Conservation (phyloP, 2,113 vertebrate species). For the Calyptomena viridis region DNA sequence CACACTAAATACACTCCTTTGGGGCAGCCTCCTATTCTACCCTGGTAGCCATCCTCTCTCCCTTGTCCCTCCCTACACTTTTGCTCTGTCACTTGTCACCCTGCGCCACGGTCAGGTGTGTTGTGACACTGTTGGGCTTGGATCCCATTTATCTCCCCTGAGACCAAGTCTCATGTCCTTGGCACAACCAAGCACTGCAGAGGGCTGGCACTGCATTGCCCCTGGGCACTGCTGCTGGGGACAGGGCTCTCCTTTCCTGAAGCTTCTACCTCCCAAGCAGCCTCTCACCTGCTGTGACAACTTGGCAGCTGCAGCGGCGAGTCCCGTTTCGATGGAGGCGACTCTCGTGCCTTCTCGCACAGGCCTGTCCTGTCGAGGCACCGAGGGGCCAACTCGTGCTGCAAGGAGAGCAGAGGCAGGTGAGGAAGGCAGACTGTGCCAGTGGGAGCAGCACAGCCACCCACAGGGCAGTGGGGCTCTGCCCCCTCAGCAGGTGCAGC, state of each 20-base stretch:
- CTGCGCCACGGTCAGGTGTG: fast-evolving
- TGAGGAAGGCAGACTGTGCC: background rate
- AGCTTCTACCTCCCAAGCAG: background rate
- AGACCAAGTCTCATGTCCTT: background rate
- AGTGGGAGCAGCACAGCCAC: fast-evolving
- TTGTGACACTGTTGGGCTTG: background rate
- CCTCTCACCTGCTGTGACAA: constrained; percentile 92
- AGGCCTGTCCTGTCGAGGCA: constrained; percentile 93
- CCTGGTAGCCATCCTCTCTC: background rate
- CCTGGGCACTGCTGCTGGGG: background rate
- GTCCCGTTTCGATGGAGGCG: constrained; percentile 95
- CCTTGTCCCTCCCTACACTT: background rate
- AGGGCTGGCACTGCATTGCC: background rate
- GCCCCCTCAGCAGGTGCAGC: background rate
- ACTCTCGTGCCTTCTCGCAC: constrained; percentile 95
- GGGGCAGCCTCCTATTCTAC: background rate
- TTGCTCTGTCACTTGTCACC: background rate
- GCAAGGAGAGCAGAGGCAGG: constrained; percentile 41
- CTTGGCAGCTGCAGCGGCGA: constrained; percentile 93
- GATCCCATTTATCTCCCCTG: background rate
- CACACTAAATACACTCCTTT: background rate
- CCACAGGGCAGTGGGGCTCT: fast-evolving
- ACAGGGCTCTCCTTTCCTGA: background rate
- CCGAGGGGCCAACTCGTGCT: constrained; percentile 94
- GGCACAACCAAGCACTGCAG: background rate